A percentile compares a stretch with the other conserved stretches of the same genome.
phyloP scores from a whole-genome alignment of 2,888 invertebrate genomes.

The Apamea epomidion region DNA sequence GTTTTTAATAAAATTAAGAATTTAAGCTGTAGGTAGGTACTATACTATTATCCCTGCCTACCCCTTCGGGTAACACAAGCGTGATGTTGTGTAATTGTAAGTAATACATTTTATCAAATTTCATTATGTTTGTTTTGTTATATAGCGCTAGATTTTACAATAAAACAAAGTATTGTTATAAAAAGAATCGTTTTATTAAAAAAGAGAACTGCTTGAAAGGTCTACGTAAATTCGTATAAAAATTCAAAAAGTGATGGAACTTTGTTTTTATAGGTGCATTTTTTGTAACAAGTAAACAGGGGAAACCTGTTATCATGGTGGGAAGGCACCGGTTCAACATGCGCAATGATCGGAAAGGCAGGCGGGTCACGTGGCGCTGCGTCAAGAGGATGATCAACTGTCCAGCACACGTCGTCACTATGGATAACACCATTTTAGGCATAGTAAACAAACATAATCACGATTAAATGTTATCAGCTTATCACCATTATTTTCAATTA shows the following conservation, averaged over 20 bases:
- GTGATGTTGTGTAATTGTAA: not conserved
- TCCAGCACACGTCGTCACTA: conserved; percentile 37
- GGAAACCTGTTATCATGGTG: conserved; percentile 40
- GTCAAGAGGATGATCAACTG: conserved; percentile 38
- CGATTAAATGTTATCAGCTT: conserved; percentile 1
- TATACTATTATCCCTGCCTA: not conserved
- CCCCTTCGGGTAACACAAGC: not conserved
- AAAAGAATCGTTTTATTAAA: not conserved
- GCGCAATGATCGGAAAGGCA: conserved; percentile 32
- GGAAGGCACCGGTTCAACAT: conserved; percentile 41
- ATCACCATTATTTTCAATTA: not conserved
- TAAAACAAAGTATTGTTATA: not conserved
- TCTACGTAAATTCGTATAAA: no score
- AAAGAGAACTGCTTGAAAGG: not conserved
- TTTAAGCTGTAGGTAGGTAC: not conserved
- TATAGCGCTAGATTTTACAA: not conserved
- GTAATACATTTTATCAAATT: not conserved
- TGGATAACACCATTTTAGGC: conserved; percentile 21
- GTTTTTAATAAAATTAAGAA: not conserved
- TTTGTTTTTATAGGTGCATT: conserved; percentile 20
- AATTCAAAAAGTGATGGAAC: no score
- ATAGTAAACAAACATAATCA: conserved; percentile 43
- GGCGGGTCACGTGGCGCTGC: conserved; percentile 42
- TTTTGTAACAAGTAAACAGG: conserved; percentile 38
- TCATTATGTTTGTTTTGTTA: not conserved